Evolutionary conservation across 1,140 invertebrate genomes (phyloP), one percentile per base, ranked within the genome.

Genomic region (Teleopsis dalmanni): DNA sequence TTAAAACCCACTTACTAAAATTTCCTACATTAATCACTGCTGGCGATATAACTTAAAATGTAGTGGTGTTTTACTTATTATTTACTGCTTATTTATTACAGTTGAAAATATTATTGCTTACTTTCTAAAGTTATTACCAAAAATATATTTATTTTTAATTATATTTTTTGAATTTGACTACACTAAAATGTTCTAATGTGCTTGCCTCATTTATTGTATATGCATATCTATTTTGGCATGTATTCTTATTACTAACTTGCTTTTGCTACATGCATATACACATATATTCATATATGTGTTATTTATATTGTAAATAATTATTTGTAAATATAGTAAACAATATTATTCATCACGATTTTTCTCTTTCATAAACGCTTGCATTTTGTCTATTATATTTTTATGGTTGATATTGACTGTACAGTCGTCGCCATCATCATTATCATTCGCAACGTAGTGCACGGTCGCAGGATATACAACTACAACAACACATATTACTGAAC

Each of bases 391-490:
- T 43, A 27, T 51, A 48, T 48, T 9, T 38, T 48, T 23, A 19
- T 43, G n/a, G 18, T 36, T 34, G 31, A 37, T 36, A 25, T 43
- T 16, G 11, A 27, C 14, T 27, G 41, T 31, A 37, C 73, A 81
- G 83, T 73, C 79, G 82, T 52, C 71, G 80, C 60, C 78, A 84
- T 69, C 80, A 85, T 65, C 77, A 82, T 60, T 86, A 85, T 66
- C 84, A 87, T 72, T 87, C 84, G 6, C 84, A 87, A 71, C 75
- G 85, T 42, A 80, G 82, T 50, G 79, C 83, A 38, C 74, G 78
- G 46, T 78, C 80, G 22, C 78, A 80, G 47, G 73, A 75, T 27
- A 74, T 78, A 14, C 62, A 58, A 27, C 46, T 51, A 25, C 65
- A 60, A 57, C 58, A 52, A 50, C 54, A 49, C 19, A 36, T 44